A percentile compares a stretch with the other conserved stretches of the same genome.
Conservation (phyloP, 2,113 vertebrate species). For the Cathartes aura region DNA sequence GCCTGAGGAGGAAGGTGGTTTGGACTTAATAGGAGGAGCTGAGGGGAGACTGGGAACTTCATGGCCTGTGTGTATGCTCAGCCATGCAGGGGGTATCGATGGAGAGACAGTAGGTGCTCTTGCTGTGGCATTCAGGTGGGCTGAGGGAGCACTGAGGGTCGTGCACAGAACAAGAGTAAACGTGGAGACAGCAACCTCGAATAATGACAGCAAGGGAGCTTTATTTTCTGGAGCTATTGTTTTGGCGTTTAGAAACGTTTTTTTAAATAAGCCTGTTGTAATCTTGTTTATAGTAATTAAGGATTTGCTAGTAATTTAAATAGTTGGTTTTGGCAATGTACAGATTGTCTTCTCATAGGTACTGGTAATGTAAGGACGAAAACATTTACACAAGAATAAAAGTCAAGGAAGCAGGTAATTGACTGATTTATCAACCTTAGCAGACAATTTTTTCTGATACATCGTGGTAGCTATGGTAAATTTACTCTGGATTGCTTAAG, state of each 20-base stretch:
- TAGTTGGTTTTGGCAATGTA: constrained; percentile 45
- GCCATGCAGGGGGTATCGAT: neutral
- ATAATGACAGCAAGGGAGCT: neutral
- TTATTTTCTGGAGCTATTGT: constrained; percentile 23
- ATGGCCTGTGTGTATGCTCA: neutral
- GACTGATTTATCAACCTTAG: constrained; percentile 75
- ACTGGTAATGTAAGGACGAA: constrained; percentile 61
- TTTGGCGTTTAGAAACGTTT: constrained; percentile 29
- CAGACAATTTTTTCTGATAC: constrained; percentile 71
- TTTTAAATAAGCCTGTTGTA: constrained; percentile 15
- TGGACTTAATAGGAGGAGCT: neutral
- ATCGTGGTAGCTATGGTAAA: constrained; percentile 69
- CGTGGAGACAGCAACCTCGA: neutral
- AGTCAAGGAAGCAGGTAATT: constrained; percentile 76
- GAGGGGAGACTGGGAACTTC: neutral
- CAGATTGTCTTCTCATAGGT: constrained; percentile 39
- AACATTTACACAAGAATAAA: constrained; percentile 75
- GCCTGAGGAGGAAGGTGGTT: neutral
- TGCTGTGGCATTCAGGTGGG: neutral
- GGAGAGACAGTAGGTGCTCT: neutral
- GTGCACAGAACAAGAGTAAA: neutral
- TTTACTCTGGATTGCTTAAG: constrained; percentile 75
- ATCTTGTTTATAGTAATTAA: constrained; percentile 66
- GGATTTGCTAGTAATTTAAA: constrained; percentile 62
- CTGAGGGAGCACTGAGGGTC: neutral